A percentile compares a stretch with the other conserved stretches of the same genome.
Evolutionary conservation across 2,797 vertebrate genomes (phyloP).

Genomic region (Smutsia gigantea): DNA sequence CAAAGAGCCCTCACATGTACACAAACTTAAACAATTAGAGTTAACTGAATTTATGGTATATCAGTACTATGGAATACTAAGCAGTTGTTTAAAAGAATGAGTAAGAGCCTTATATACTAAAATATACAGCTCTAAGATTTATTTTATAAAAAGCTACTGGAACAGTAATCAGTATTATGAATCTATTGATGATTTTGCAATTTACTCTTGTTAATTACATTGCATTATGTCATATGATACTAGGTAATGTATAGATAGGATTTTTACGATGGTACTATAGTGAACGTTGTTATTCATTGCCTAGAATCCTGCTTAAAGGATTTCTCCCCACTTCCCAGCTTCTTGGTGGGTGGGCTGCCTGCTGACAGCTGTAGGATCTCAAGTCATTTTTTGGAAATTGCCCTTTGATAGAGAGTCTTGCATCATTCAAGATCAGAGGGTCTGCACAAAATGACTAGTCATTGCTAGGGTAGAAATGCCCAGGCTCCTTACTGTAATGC

Average conservation of each 20-base stretch:
- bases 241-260: neutral
- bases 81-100: neutral
- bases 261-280: neutral
- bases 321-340: neutral
- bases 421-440: neutral
- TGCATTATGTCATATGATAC: neutral
- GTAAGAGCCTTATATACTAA: neutral
- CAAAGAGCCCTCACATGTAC: neutral
- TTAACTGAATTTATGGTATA: neutral
- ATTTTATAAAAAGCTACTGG: neutral
- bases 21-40: neutral
- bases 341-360: neutral
- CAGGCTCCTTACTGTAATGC: neutral
- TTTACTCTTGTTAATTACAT: neutral
- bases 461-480: neutral
- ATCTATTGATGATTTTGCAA: neutral
- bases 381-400: slow-evolving; percentile 13
- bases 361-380: neutral
- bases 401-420: neutral
- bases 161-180: neutral
- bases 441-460: neutral
- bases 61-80: neutral
- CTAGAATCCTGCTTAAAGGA: neutral
- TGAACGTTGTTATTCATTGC: neutral
- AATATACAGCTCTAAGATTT: neutral